Conservation (phyloP, 2,113 vertebrate species). For the Clupea harengus region DNA sequence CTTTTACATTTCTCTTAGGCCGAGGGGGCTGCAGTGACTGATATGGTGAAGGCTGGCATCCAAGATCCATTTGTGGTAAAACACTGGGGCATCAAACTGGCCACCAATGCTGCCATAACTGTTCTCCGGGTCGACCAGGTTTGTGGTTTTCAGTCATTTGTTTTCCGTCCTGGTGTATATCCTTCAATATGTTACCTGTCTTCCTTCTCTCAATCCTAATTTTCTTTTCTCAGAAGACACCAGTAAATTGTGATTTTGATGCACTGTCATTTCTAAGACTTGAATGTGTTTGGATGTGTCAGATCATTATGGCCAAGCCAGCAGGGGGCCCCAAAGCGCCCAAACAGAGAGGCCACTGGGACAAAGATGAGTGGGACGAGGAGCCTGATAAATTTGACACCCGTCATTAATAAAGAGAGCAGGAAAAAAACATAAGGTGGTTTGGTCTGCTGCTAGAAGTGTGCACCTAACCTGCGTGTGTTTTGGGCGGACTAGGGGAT, state of each 20-base stretch:
- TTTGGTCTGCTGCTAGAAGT: constrained; percentile 36
- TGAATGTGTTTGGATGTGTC: constrained; percentile 50
- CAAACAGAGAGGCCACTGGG: constrained; percentile 89
- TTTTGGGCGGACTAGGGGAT: neutral
- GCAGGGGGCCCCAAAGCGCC: constrained; percentile 86
- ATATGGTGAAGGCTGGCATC: constrained; percentile 86
- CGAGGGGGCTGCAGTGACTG: constrained; percentile 85
- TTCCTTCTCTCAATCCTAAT: neutral
- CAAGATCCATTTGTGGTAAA: constrained; percentile 92
- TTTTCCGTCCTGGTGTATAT: neutral
- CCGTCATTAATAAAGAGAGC: constrained; percentile 62
- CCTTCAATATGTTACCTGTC: neutral
- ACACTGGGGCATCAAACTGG: constrained; percentile 91
- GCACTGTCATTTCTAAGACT: neutral
- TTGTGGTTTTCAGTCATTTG: neutral
- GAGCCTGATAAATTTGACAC: constrained; percentile 78
- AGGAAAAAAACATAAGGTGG: constrained; percentile 51
- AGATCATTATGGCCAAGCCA: constrained; percentile 95
- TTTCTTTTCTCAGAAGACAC: neutral
- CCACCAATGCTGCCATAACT: constrained; percentile 92
- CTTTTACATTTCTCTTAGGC: constrained; percentile 67
- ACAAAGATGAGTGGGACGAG: constrained; percentile 87
- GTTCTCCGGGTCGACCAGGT: constrained; percentile 96
- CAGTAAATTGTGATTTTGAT: neutral
- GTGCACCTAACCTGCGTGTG: constrained; percentile 13